A percentile compares a stretch with the other conserved stretches of the same genome.
These are phyloP conservation scores for Xanthia togata DNA, from an alignment of 2,888 invertebrate genomes.

Conservation along the genomic window DNA sequence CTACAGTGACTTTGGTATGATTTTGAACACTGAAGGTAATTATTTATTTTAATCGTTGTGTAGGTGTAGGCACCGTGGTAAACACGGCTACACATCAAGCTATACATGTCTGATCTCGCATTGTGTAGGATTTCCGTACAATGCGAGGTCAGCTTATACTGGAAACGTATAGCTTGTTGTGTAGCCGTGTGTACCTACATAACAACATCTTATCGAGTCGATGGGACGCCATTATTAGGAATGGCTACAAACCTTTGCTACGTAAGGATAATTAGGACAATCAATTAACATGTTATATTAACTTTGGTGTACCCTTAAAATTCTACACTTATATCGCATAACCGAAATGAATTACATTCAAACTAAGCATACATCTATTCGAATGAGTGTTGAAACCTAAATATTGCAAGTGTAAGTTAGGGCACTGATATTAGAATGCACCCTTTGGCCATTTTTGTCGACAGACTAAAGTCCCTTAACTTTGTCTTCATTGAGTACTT, in stretches of 20 bases:
- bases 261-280: background rate
- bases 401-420: slow-evolving; percentile 1
- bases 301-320: slow-evolving; percentile 7
- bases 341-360: background rate
- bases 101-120: too few relatives aligned
- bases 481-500: slow-evolving; percentile 83
- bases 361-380: slow-evolving; percentile 6
- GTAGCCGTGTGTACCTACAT: too few relatives aligned
- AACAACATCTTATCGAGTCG: background rate
- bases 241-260: slow-evolving; percentile 5
- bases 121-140: too few relatives aligned
- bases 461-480: slow-evolving; percentile 35
- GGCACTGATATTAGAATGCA: background rate
- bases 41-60: background rate
- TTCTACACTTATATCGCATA: background rate
- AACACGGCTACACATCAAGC: too few relatives aligned
- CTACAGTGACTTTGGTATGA: background rate
- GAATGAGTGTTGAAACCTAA: slow-evolving; percentile 7
- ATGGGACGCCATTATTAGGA: slow-evolving; percentile 10
- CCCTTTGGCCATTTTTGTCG: background rate
- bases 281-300: slow-evolving; percentile 3
- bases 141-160: too few relatives aligned
- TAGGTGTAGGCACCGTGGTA: background rate
- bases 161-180: too few relatives aligned
- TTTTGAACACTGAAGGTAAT: too few relatives aligned